Conservation (phyloP, 1,140 invertebrate species). For the Armadillidium nasatum region DNA sequence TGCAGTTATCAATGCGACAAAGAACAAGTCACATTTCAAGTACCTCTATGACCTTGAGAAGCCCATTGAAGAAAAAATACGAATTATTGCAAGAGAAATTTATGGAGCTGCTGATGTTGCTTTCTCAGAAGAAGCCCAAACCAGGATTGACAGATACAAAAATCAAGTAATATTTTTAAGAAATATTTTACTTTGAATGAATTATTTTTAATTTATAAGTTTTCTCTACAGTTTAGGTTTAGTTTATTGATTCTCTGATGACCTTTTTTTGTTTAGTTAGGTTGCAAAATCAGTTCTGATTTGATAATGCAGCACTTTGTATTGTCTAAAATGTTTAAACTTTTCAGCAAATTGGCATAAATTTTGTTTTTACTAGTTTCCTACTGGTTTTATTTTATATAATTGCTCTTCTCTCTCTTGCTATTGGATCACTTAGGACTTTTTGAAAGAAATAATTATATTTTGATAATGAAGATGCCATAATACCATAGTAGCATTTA, state of each 20-base stretch:
- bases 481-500: too few species aligned
- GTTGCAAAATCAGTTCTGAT: neutral
- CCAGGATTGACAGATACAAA: constrained; percentile 65
- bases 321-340: too few species aligned
- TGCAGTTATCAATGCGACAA: constrained; percentile 73
- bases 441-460: too few species aligned
- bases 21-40: constrained; percentile 57
- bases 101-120: constrained; percentile 89
- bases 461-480: too few species aligned
- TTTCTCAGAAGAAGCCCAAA: constrained; percentile 58
- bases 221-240: constrained; percentile 29
- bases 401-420: too few species aligned
- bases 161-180: constrained; percentile 59
- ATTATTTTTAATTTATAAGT: neutral
- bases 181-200: too few species aligned
- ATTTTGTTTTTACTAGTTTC: too few species aligned
- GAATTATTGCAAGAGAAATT: constrained; percentile 84
- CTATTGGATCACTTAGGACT: too few species aligned
- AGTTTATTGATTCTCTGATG: constrained; percentile 14
- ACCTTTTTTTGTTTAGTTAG: constrained; percentile 17
- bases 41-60: constrained; percentile 73
- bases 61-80: constrained; percentile 82
- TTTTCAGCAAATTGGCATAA: too few species aligned
- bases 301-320: too few species aligned
- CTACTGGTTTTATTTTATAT: too few species aligned